phyloP scores from a whole-genome alignment of 1,140 invertebrate species.

The Bactericera cockerelli region DNA sequence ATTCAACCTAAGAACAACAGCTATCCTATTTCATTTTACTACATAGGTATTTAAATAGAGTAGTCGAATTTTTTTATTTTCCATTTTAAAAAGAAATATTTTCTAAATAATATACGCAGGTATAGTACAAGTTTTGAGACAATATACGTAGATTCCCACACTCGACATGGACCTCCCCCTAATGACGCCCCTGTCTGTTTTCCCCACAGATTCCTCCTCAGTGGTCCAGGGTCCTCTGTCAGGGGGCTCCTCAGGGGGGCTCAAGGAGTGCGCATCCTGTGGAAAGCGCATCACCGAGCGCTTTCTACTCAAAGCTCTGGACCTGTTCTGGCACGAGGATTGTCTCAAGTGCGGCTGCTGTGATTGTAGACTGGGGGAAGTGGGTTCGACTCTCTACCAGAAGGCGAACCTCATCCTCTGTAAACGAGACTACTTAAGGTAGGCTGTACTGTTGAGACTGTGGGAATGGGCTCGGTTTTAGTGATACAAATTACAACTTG shows the following conservation, averaged over 20 bases:
- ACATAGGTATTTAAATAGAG: too few relatives aligned
- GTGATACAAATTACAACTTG: too few relatives aligned
- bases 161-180: too few relatives aligned
- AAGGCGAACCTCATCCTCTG: slow-evolving; percentile 95
- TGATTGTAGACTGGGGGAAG: slow-evolving; percentile 89
- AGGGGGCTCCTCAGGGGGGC: background rate
- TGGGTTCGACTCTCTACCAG: slow-evolving; percentile 91
- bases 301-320: slow-evolving; percentile 61
- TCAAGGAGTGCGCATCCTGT: slow-evolving; percentile 28
- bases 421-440: slow-evolving; percentile 94
- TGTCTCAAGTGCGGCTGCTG: slow-evolving; percentile 96
- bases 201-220: background rate
- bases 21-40: too few relatives aligned
- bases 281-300: slow-evolving; percentile 29
- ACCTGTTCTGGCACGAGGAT: slow-evolving; percentile 95
- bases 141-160: too few relatives aligned
- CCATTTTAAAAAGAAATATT: too few relatives aligned
- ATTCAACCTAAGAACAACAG: too few relatives aligned
- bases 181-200: background rate
- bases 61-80: too few relatives aligned
- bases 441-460: too few relatives aligned
- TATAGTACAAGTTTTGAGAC: too few relatives aligned
- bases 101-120: too few relatives aligned
- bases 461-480: too few relatives aligned
- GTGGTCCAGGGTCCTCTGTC: background rate